These are phyloP conservation scores for Hippocampus zosterae DNA, from an alignment of 2,113 vertebrate species.

Conservation along the genomic window DNA sequence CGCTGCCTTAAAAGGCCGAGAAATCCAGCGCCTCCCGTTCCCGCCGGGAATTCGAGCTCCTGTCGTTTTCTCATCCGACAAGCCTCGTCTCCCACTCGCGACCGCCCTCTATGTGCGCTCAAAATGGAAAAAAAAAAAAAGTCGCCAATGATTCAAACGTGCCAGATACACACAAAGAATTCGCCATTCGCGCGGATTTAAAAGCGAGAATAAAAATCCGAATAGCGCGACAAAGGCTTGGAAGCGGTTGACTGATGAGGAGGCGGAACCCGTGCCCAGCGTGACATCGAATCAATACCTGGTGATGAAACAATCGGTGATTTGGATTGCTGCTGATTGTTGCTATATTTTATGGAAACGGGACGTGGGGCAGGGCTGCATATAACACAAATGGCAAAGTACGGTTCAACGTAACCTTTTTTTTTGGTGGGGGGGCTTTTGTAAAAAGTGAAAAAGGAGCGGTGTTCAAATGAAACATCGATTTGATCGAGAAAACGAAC, in stretches of 20 bases:
- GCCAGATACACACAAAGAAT: not conserved
- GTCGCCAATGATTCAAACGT: too few relatives aligned
- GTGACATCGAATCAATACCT: not conserved
- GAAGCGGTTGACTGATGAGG: not conserved
- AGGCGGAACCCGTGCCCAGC: not conserved
- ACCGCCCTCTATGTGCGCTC: constrained; percentile 1
- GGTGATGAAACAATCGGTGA: not conserved
- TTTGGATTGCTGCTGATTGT: not conserved
- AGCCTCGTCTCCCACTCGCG: constrained; percentile 30
- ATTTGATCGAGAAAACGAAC: too few relatives aligned
- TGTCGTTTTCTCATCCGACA: constrained; percentile 41
- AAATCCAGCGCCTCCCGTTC: not conserved
- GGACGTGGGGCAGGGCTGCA: not conserved
- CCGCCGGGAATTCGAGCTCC: constrained; percentile 15
- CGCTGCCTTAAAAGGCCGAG: constrained; percentile 15
- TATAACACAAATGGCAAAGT: not conserved
- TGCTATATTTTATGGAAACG: not conserved
- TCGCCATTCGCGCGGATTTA: not conserved
- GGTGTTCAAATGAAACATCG: too few relatives aligned
- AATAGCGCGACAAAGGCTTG: not conserved
- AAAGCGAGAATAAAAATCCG: too few relatives aligned
- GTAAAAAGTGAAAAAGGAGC: not conserved
- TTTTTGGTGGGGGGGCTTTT: not conserved
- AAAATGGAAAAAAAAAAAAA: too few relatives aligned
- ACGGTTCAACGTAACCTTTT: not conserved